Evolutionary conservation across 2,797 vertebrate genomes (phyloP), one percentile per base, ranked within the genome.

Genomic region (Lemur catta): DNA sequence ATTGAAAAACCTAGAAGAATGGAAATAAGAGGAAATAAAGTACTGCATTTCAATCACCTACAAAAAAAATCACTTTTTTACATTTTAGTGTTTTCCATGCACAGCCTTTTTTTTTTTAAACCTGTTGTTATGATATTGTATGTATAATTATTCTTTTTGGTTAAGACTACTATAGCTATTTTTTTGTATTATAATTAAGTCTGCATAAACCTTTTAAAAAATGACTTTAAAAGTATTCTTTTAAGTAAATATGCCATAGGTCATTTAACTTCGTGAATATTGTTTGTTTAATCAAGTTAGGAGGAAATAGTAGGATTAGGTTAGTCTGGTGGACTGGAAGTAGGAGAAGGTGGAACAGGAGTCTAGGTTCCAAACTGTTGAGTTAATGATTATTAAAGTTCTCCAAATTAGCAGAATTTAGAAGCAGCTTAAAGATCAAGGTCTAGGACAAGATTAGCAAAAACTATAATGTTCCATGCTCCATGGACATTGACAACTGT

Each of bases 71-170:
- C 17, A 28, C 33, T 80, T 35, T 46, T 74, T 65, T 1, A 65
- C 20, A 55, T 85, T 79, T 50, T 69, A 85, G 17, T 38, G 38
- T 57, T 72, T 91, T 84, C 43, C 2, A 52, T 65, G 48, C 6
- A 48, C 28, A 87, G 33, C 8, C 26, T 81, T 71, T 50, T 13
- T 43, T 69, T 65, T 69, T 71, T 71, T 7, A 41, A 9, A 20
- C 38, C 30, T 26, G 12, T 80, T 69, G 59, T 84, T 84, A 71
- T 61, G 79, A 61, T 35, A 65, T 50, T 92, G 0, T 6, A 52
- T 65, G 43, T 88, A 59, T 35, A 82, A 50, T 84, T 94, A 48
- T 82, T 94, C 50, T 89, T 55, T 95, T 71, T 69, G 38, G 15
- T 59, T 87, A 87, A 86, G 80, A 65, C 81, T n/a, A 76, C 26